phyloP scores from a whole-genome alignment of 2,113 vertebrate genomes.

The Tretioscincus oriximinensis region DNA sequence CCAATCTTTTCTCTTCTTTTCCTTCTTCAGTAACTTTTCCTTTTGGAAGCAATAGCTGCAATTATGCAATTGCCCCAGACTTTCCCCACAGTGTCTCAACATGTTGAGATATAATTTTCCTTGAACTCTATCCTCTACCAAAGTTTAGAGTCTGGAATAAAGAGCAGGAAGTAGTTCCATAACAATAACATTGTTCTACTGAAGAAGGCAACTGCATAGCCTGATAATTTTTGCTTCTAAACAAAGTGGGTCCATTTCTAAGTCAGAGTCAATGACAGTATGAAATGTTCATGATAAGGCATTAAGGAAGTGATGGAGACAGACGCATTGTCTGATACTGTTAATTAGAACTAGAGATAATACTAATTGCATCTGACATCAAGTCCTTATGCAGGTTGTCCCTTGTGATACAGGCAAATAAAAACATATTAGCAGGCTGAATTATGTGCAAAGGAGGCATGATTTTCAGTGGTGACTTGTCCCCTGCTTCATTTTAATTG shows the following conservation, averaged over 20 bases:
- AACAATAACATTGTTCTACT: neutral
- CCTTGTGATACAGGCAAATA: conserved; percentile 27
- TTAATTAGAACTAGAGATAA: conserved; percentile 41
- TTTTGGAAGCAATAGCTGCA: neutral
- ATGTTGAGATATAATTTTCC: neutral
- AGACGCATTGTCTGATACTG: conserved; percentile 53
- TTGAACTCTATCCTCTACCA: neutral
- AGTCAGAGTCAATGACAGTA: conserved; percentile 26
- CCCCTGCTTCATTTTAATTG: neutral
- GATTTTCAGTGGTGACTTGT: neutral
- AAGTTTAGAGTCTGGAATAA: neutral
- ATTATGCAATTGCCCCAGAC: neutral
- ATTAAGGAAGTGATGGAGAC: conserved; percentile 41
- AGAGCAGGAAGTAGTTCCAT: neutral
- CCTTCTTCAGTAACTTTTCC: no score
- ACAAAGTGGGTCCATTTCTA: conserved; percentile 14
- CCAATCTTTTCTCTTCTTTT: no score
- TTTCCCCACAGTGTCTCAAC: neutral
- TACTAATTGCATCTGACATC: conserved; percentile 44
- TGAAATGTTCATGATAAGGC: conserved; percentile 35
- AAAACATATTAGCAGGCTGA: conserved; percentile 15
- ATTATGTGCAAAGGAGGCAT: conserved; percentile 14
- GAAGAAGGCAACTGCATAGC: neutral
- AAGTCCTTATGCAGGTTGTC: conserved; percentile 13
- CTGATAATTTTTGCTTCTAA: neutral